Conservation (phyloP, 2,888 invertebrate species). For the Himalopsyche kuldschensis region DNA sequence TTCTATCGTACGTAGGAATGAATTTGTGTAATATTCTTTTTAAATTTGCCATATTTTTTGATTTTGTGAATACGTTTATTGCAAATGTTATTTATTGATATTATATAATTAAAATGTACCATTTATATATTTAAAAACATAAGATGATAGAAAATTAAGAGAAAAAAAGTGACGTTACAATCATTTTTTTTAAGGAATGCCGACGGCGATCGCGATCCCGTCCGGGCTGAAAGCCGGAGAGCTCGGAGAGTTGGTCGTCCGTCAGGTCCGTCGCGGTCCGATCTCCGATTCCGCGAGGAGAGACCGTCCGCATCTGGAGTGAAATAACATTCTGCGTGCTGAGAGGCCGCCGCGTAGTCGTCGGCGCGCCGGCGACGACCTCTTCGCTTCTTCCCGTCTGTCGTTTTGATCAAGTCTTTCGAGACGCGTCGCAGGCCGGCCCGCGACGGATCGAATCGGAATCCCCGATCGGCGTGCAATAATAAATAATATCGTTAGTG, state of each 20-base stretch:
- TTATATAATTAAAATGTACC: slow-evolving; percentile 22
- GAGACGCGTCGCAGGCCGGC: neutral
- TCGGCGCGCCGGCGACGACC: too few relatives aligned
- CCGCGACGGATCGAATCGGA: neutral
- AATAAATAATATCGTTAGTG: neutral
- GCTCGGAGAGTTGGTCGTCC: too few relatives aligned
- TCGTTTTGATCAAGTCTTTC: neutral
- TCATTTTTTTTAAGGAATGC: slow-evolving; percentile 33
- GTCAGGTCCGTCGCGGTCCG: too few relatives aligned
- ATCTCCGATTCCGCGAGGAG: neutral
- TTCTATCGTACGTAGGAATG: too few relatives aligned
- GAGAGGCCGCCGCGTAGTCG: too few relatives aligned
- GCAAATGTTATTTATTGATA: slow-evolving; percentile 37
- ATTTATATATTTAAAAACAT: neutral
- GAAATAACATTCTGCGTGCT: neutral
- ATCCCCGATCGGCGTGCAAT: neutral
- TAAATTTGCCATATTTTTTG: too few relatives aligned
- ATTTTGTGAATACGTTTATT: neutral
- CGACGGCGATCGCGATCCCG: neutral
- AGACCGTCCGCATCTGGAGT: too few relatives aligned
- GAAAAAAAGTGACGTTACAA: slow-evolving; percentile 39
- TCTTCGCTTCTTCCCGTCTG: neutral
- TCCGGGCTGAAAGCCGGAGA: neutral
- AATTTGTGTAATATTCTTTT: too few relatives aligned
- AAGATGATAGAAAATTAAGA: slow-evolving; percentile 13